phyloP scores from a whole-genome alignment of 2,113 vertebrate species.

The Sorex fumeus region DNA sequence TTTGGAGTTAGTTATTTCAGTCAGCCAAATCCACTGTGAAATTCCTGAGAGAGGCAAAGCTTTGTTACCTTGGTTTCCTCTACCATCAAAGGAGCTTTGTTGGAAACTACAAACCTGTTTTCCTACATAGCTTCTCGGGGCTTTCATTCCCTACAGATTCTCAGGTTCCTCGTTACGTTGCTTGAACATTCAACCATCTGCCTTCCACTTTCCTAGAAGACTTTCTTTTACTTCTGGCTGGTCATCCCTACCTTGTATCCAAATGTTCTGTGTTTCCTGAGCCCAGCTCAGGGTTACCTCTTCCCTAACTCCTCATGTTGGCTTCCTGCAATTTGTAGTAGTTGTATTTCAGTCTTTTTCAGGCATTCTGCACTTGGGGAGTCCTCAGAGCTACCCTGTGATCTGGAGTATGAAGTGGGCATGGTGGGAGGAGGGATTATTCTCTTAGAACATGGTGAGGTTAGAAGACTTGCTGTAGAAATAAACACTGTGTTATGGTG shows the following conservation, averaged over 20 bases:
- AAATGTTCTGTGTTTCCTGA: neutral
- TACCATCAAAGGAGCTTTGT: neutral
- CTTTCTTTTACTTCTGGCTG: neutral
- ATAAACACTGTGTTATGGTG: neutral
- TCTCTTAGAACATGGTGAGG: neutral
- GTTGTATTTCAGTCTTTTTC: neutral
- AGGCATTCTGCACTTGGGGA: neutral
- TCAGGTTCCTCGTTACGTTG: neutral
- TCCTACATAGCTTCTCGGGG: neutral
- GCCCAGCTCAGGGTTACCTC: too few relatives aligned
- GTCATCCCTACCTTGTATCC: neutral
- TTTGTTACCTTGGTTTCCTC: neutral
- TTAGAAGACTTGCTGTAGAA: neutral
- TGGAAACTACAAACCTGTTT: neutral
- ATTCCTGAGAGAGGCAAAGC: fast-evolving
- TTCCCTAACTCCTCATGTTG: neutral
- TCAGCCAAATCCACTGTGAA: neutral
- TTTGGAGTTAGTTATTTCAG: neutral
- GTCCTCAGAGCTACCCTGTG: neutral
- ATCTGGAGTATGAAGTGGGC: neutral
- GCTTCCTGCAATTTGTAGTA: neutral
- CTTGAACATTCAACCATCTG: neutral
- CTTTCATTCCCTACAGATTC: neutral
- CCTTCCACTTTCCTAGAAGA: neutral
- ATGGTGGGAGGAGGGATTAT: neutral